A percentile compares a stretch with the other conserved stretches of the same genome.
phyloP scores from a whole-genome alignment of 2,113 vertebrate genomes.

The Phalacrocorax pelagicus region DNA sequence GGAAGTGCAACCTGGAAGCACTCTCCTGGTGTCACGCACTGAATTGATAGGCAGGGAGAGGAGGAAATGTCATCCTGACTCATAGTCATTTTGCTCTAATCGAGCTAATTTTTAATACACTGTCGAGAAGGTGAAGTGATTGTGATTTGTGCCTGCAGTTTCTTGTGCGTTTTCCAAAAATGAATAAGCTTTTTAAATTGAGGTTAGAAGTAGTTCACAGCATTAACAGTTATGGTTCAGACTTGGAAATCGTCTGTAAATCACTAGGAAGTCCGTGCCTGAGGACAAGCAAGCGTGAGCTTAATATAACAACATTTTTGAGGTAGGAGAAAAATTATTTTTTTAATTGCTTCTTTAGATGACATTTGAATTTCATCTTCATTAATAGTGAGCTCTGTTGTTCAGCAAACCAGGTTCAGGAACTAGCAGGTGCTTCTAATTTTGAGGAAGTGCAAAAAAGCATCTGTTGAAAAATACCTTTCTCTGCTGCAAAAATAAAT shows the following conservation, averaged over 20 bases:
- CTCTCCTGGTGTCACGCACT: not conserved
- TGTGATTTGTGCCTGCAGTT: not conserved
- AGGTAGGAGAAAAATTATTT: not conserved
- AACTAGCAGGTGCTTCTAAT: slow-evolving; percentile 5
- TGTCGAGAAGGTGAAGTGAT: not conserved
- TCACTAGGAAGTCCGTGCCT: not conserved
- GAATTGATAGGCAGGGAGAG: not conserved
- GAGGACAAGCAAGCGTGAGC: not conserved
- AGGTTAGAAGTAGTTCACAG: not conserved
- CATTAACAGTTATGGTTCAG: not conserved
- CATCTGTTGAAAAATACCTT: not conserved
- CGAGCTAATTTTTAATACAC: not conserved
- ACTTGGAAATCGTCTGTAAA: not conserved
- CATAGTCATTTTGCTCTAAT: not conserved
- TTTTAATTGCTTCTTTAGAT: not conserved
- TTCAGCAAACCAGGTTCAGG: not conserved
- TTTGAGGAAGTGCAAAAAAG: not conserved
- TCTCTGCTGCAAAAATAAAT: not conserved
- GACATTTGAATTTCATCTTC: slow-evolving; percentile 33
- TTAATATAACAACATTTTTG: not conserved
- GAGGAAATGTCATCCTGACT: not conserved
- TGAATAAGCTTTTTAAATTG: not conserved
- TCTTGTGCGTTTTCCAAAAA: not conserved
- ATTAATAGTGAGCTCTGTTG: not conserved
- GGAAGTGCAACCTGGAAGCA: not conserved